phyloP scores from a whole-genome alignment of 2,797 vertebrate species.

The Cossypha polioptera region DNA sequence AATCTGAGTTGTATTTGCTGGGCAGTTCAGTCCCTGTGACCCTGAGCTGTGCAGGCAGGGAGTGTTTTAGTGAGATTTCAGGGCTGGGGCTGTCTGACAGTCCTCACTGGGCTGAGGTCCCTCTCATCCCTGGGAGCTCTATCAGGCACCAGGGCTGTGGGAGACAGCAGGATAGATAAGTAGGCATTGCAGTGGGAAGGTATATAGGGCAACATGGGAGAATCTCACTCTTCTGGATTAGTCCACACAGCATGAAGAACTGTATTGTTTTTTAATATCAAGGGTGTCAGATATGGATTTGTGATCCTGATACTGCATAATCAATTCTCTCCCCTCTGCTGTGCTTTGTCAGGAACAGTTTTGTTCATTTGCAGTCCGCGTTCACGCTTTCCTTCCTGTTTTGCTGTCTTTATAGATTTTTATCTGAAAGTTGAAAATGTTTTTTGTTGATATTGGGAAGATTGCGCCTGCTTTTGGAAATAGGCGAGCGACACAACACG shows the following conservation, averaged over 20 bases:
- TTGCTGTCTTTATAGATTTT: constrained; percentile 52
- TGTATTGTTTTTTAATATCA: constrained; percentile 51
- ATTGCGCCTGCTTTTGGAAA: constrained; percentile 11
- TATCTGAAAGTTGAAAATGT: constrained; percentile 43
- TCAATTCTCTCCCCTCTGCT: constrained; percentile 49
- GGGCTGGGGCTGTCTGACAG: neutral
- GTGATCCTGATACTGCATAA: constrained; percentile 64
- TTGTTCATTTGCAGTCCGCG: constrained; percentile 51
- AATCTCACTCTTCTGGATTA: constrained; percentile 14
- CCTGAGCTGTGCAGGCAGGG: neutral
- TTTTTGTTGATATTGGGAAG: constrained; percentile 40
- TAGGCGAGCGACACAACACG: neutral
- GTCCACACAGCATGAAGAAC: neutral
- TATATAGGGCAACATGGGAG: neutral
- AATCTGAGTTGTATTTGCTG: neutral
- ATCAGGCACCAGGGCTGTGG: neutral
- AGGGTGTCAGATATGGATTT: constrained; percentile 55
- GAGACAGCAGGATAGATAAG: neutral
- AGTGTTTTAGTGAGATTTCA: accelerated
- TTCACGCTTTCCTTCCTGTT: constrained; percentile 36
- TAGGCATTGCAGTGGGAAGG: neutral
- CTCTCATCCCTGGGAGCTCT: accelerated
- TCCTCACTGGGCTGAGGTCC: neutral
- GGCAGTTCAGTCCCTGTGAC: neutral
- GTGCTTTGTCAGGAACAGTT: constrained; percentile 44